Conservation (phyloP, 1,140 invertebrate genomes). For the Spodoptera litura region DNA sequence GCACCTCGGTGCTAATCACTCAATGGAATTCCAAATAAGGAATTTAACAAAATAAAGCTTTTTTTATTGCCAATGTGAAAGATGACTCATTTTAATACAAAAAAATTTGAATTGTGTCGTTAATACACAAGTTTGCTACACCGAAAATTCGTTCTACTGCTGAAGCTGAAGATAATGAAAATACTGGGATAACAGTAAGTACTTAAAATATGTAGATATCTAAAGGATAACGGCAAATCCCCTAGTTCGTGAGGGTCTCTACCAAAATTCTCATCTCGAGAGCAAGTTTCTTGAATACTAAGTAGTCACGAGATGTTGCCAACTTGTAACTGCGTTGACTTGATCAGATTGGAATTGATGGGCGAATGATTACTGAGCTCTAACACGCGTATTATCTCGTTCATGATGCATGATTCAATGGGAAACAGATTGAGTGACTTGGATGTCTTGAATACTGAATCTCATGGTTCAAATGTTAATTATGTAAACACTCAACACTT, state of each 20-base stretch:
- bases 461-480: neutral
- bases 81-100: too few species aligned
- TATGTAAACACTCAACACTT: neutral
- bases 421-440: neutral
- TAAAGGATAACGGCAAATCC: constrained; percentile 23
- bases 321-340: constrained; percentile 29
- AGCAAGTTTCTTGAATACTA: constrained; percentile 28
- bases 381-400: constrained; percentile 15
- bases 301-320: constrained; percentile 8
- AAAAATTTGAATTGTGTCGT: too few species aligned
- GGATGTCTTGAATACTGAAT: neutral
- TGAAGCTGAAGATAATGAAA: too few species aligned
- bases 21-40: neutral
- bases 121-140: too few species aligned
- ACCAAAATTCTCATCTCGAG: constrained; percentile 33
- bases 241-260: constrained; percentile 1
- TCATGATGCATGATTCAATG: constrained; percentile 27
- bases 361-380: constrained; percentile 12
- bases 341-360: constrained; percentile 30
- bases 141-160: too few species aligned
- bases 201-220: constrained; percentile 8
- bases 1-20: neutral
- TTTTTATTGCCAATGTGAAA: too few species aligned
- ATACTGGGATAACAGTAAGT: too few species aligned
- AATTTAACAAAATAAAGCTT: too few species aligned